Base-by-base conservation (phyloP, 2,888 invertebrate species). In the Cheilosia impressa region DNA sequence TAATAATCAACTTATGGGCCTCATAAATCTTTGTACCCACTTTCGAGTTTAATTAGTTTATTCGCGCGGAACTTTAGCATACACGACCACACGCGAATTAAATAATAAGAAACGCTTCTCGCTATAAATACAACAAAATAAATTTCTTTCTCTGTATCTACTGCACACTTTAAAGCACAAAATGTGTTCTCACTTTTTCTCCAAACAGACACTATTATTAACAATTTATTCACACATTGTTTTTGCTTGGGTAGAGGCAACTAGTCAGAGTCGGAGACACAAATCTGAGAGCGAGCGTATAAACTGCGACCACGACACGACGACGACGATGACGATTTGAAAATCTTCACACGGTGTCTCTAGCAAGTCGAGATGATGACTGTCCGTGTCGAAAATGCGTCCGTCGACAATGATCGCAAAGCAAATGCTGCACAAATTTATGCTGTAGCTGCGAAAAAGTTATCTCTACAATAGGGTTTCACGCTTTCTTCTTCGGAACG, bases 331-430 rank as follows among this genome's bases (percentile, higher is more conserved):
- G 72, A 62, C 71, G 76, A 69, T 58, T 58, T 2, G 19, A 52
- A 47, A 53, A 41, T 69, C 38, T 78, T 41, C 27, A 53, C 57
- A 75, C 52, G 58, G 53, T 58, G 58, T 78, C 65, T 19, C 69
- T 38, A 62, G 47, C 58, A 55, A 62, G 53, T n/a, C 34, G 47
- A 43, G 62, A 62, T 69, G 34, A 19, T 19, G 1, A 47, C 47
- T 47, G 47, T 9, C 9, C 17, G 65, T 55, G 38, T 45, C 43
- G 55, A 69, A 50, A 73, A 63, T 62, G 79, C 68, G 69, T 65
- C 50, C 41, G 60, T 60, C 41, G 55, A 60, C 65, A 65, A 45
- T 66, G 68, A 78, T 63, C 17, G 19, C 65, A 9, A 53, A 68
- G 45, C 52, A 60, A 24, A 19, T 9, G 60, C 53, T 69, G 77